Evolutionary conservation across 2,888 invertebrate species (phyloP).

Genomic region (Rhabditoides inermis): DNA sequence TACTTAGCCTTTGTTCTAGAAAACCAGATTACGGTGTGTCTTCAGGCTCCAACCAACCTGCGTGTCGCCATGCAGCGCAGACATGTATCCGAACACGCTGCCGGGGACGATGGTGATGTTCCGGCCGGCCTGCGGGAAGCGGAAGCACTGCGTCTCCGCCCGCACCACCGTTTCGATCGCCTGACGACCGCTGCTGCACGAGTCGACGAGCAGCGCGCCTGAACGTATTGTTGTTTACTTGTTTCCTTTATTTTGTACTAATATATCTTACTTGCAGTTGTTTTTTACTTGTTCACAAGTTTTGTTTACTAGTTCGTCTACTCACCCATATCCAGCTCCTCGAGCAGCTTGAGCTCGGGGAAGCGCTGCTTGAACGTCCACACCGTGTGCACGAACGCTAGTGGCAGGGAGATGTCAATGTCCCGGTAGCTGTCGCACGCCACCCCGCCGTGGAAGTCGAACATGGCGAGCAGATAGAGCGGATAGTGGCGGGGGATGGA

Average conservation of each 20-base stretch:
- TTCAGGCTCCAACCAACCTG: no score
- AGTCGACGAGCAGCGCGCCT: slow-evolving; percentile 44
- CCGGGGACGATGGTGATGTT: slow-evolving; percentile 46
- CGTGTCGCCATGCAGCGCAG: no score
- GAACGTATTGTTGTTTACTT: no score
- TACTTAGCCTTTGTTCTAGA: no score
- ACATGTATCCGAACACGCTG: slow-evolving; percentile 37
- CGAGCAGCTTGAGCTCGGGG: slow-evolving; percentile 34
- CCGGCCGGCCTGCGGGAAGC: slow-evolving; percentile 40
- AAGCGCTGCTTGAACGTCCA: slow-evolving; percentile 45
- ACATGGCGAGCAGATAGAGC: slow-evolving; percentile 41
- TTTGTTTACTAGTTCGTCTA: no score
- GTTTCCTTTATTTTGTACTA: no score
- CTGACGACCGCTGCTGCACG: slow-evolving; percentile 33
- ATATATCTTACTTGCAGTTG: no score
- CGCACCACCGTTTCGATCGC: slow-evolving; percentile 29
- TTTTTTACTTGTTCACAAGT: no score
- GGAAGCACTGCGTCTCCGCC: slow-evolving; percentile 43
- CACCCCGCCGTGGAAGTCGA: slow-evolving; percentile 42
- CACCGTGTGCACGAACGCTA: slow-evolving; percentile 46
- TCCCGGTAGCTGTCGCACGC: slow-evolving; percentile 33
- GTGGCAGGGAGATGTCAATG: slow-evolving; percentile 41
- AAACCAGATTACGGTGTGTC: no score
- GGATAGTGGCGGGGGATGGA: slow-evolving; percentile 43
- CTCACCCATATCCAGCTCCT: slow-evolving; percentile 42